These are phyloP conservation scores for Sander lucioperca DNA, from an alignment of 2,113 vertebrate genomes.

Conservation along the genomic window DNA sequence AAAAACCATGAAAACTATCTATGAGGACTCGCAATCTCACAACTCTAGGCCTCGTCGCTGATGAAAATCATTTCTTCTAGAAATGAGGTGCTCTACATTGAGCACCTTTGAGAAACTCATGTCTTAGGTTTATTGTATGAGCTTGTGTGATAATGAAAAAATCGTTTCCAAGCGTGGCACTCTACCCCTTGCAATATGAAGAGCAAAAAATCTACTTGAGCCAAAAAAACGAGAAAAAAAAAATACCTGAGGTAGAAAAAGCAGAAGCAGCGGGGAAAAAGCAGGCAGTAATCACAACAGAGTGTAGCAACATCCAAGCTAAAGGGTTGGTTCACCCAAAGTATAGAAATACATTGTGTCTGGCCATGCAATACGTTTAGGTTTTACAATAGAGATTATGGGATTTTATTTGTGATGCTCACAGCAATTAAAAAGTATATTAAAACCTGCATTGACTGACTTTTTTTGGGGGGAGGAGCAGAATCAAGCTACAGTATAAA, in stretches of 20 bases:
- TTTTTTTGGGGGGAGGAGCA: background rate
- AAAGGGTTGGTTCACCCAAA: conserved; percentile 13
- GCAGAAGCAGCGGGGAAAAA: background rate
- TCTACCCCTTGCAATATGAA: conserved; percentile 1
- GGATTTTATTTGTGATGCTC: background rate
- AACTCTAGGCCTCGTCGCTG: background rate
- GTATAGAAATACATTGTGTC: background rate
- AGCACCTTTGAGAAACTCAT: background rate
- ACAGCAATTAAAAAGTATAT: background rate
- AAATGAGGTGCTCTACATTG: background rate
- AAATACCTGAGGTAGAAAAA: conserved; percentile 1
- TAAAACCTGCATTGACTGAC: background rate
- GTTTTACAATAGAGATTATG: background rate
- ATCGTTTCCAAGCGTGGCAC: background rate
- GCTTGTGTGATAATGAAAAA: background rate
- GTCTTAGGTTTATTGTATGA: background rate
- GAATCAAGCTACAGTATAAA: background rate
- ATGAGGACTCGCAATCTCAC: background rate
- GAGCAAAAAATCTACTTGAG: background rate
- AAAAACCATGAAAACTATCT: background rate
- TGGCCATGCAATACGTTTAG: background rate
- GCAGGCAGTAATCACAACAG: background rate
- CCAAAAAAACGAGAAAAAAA: background rate
- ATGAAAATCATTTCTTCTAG: background rate
- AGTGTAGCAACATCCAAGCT: background rate